These are phyloP conservation scores for Scaptomyza flava DNA, from an alignment of 2,888 invertebrate genomes.

Conservation along the genomic window DNA sequence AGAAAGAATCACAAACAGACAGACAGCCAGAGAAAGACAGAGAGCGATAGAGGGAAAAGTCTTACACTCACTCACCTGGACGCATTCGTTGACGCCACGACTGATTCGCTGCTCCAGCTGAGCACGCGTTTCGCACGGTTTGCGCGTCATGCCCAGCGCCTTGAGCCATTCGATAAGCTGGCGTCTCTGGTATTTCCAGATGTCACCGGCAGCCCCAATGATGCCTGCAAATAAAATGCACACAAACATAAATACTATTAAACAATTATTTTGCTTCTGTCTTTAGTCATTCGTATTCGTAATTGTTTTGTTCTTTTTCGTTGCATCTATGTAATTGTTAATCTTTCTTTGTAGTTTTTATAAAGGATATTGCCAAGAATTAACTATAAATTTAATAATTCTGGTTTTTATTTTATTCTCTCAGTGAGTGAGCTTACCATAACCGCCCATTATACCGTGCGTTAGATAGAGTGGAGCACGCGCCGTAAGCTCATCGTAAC, in stretches of 20 bases:
- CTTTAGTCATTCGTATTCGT: conserved; percentile 56
- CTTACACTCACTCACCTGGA: conserved; percentile 82
- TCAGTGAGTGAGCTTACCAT: conserved; percentile 87
- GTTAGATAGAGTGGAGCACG: conserved; percentile 92
- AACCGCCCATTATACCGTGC: conserved; percentile 94
- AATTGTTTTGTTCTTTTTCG: neutral
- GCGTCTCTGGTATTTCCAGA: conserved; percentile 93
- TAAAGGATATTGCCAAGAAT: too few species aligned
- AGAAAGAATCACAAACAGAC: neutral
- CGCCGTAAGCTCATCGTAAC: conserved; percentile 90
- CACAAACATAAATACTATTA: neutral
- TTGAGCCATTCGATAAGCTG: conserved; percentile 90
- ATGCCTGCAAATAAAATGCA: conserved; percentile 87
- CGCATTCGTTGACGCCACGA: conserved; percentile 87
- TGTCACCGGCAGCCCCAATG: conserved; percentile 91
- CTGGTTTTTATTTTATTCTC: too few species aligned
- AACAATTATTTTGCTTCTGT: conserved; percentile 32
- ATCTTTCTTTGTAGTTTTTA: too few species aligned
- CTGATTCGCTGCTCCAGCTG: conserved; percentile 88
- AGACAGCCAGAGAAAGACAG: neutral
- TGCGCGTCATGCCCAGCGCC: conserved; percentile 89
- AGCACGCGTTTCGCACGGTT: conserved; percentile 86
- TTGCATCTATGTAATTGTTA: neutral
- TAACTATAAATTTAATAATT: too few species aligned
- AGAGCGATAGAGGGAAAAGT: neutral